These are phyloP conservation scores for Mantis religiosa DNA, from an alignment of 2,888 invertebrate genomes.

Conservation along the genomic window DNA sequence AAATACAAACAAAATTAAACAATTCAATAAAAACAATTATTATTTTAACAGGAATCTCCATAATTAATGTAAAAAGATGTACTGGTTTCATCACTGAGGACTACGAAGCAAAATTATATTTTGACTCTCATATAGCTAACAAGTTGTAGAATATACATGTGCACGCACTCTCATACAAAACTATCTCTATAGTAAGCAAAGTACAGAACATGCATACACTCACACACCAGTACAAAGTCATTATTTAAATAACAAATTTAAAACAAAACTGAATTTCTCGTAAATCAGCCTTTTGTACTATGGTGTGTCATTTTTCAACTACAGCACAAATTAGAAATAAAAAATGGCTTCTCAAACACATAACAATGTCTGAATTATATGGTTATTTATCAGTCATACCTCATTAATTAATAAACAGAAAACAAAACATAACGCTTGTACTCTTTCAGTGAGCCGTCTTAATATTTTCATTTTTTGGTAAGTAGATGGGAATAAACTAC, in stretches of 20 bases:
- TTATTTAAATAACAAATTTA: not conserved
- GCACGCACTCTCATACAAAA: no score
- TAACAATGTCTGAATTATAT: not conserved
- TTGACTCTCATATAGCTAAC: no score
- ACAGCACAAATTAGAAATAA: not conserved
- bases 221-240: not conserved
- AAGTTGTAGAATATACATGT: no score
- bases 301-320: not conserved
- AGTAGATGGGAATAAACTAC: not conserved
- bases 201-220: not conserved
- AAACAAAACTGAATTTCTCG: not conserved
- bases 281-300: not conserved
- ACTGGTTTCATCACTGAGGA: not conserved
- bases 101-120: not conserved
- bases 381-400: not conserved
- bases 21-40: not conserved
- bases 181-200: not conserved
- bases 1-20: not conserved
- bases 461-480: not conserved
- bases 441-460: not conserved
- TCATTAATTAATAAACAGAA: not conserved
- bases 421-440: not conserved
- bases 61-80: not conserved
- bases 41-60: not conserved
- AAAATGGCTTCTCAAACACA: no score